phyloP scores from a whole-genome alignment of 2,888 invertebrate species.

The Habrosyne pyritoides region DNA sequence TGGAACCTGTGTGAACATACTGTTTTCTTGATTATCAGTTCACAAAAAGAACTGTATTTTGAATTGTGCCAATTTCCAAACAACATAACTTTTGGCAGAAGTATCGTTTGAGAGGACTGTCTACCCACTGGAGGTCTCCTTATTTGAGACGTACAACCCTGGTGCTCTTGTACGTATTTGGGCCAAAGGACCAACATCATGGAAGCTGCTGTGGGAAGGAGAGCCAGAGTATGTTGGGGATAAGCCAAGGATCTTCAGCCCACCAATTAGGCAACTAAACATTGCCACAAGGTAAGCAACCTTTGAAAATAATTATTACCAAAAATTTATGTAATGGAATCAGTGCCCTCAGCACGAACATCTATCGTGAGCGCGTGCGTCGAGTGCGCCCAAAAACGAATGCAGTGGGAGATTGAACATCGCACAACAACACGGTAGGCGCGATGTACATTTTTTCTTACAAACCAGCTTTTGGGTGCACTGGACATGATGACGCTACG shows the following conservation, averaged over 20 bases:
- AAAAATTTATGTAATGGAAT: not conserved
- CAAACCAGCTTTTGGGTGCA: no score
- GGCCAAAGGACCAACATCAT: slow-evolving; percentile 84
- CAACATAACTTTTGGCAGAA: slow-evolving; percentile 74
- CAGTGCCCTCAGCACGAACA: no score
- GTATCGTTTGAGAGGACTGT: slow-evolving; percentile 87
- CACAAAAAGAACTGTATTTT: no score
- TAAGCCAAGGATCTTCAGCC: slow-evolving; percentile 89
- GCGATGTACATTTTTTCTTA: no score
- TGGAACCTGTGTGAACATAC: no score
- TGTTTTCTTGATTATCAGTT: no score
- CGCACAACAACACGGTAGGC: no score
- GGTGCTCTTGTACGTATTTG: slow-evolving; percentile 92
- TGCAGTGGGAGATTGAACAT: no score
- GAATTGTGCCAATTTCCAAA: slow-evolving; percentile 35
- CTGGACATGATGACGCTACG: no score
- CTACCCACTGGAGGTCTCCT: slow-evolving; percentile 86
- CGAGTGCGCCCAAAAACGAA: no score
- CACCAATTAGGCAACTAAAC: slow-evolving; percentile 85
- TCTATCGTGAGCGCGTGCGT: no score
- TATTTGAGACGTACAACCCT: slow-evolving; percentile 94
- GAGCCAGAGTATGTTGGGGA: slow-evolving; percentile 85
- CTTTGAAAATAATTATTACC: slow-evolving; percentile 5
- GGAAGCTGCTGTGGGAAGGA: slow-evolving; percentile 92
- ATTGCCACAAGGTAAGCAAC: slow-evolving; percentile 60